Conservation (phyloP, 2,113 vertebrate species). For the Choloepus hoffmanni region DNA sequence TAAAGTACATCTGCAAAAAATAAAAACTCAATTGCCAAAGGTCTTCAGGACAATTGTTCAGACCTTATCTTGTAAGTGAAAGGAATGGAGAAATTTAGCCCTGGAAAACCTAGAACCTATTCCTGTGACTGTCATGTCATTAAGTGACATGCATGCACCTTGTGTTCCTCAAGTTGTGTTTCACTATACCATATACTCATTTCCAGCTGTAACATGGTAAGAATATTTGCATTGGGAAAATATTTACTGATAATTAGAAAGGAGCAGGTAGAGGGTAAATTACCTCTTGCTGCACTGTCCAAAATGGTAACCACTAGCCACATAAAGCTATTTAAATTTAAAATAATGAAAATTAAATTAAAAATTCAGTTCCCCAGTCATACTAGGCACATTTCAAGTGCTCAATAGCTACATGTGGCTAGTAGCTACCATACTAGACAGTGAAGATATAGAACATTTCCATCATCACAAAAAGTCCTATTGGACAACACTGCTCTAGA, state of each 20-base stretch:
- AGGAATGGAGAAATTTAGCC: constrained; percentile 22
- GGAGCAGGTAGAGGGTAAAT: not conserved
- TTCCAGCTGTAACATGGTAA: constrained; percentile 15
- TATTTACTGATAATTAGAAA: constrained; percentile 52
- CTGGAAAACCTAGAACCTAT: constrained; percentile 7
- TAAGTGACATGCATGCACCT: not conserved
- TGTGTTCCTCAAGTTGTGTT: not conserved
- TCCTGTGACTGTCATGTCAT: not conserved
- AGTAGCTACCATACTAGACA: not conserved
- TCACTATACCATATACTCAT: constrained; percentile 38
- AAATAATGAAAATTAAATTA: constrained; percentile 52
- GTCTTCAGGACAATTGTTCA: not conserved
- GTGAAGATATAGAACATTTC: constrained; percentile 27
- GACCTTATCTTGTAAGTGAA: constrained; percentile 38
- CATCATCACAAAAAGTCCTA: constrained; percentile 9
- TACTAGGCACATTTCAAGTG: constrained; percentile 38
- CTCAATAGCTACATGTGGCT: not conserved
- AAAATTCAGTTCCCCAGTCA: constrained; percentile 11
- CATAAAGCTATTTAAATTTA: constrained; percentile 21
- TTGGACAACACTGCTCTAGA: not conserved
- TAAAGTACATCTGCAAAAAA: constrained; percentile 37
- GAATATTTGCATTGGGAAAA: constrained; percentile 25
- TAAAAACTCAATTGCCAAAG: not conserved
- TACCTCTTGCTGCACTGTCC: not conserved
- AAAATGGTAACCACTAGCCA: constrained; percentile 12